Conservation (phyloP, 2,113 vertebrate genomes). For the Fulmarus glacialis region DNA sequence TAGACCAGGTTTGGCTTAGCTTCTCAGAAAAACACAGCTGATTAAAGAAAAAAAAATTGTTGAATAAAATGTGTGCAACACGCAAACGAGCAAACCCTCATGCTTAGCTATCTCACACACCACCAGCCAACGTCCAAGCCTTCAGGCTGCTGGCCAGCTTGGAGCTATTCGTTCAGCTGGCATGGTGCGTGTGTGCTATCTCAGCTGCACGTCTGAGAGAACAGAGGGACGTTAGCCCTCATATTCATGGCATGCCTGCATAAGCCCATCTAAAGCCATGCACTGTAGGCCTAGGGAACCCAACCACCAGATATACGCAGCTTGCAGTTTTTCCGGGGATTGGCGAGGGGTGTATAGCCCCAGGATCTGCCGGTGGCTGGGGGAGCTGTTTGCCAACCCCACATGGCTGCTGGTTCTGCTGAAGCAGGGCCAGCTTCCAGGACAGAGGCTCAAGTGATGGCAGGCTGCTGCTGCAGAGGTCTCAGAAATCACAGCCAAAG, state of each 20-base stretch:
- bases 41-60: not conserved
- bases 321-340: not conserved
- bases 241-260: not conserved
- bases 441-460: not conserved
- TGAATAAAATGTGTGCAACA: not conserved
- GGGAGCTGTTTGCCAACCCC: not conserved
- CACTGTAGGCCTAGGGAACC: not conserved
- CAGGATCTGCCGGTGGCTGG: not conserved
- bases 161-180: not conserved
- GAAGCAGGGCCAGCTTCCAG: not conserved
- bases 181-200: not conserved
- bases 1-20: not conserved
- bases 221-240: not conserved
- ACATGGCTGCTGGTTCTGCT: not conserved
- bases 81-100: not conserved
- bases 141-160: not conserved
- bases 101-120: not conserved
- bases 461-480: not conserved
- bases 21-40: not conserved
- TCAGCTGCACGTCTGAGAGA: not conserved
- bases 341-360: not conserved
- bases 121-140: not conserved
- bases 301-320: accelerated
- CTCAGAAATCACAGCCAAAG: not conserved
- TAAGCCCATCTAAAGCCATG: not conserved